Base-by-base conservation (phyloP, 1,140 invertebrate genomes). In the Capitella teleta region DNA sequence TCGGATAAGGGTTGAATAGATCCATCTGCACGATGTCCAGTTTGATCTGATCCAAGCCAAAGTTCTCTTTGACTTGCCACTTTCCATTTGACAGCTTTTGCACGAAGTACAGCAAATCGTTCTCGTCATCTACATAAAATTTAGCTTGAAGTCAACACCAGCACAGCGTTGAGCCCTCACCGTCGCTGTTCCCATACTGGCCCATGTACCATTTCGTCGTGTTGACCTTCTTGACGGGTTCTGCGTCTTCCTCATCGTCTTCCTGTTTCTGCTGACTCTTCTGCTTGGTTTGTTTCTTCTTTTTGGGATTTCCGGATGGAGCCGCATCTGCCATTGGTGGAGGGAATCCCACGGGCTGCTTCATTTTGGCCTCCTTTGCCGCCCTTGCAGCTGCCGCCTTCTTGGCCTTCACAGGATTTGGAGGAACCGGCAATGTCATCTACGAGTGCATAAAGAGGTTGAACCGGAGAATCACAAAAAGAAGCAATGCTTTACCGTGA, bases 361-460 rank as follows among this genome's bases (percentile, higher is more conserved):
- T 67, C 63, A 64, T 66, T 49, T 63, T 63, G 21, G 62, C 64
- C 36, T 67, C 64, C 45, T 68, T 68, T 16, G 61, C 34, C 38
- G 64, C 62, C 42, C 60, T 56, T 41, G 62, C 58, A 16, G 58
- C 58, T 1, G 66, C 66, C 18, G 64, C 51, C 40, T 70, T 70
- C 52, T 61, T 60, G 6, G 57, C 59, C 44, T 61, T 61, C 16
- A 55, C 57, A 1, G 62, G 62, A 40, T 64, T 64, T 5, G 62
- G 56, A 2, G 62, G 61, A 34, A 55, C 56, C 2, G 61, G 56
- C 1, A 64, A 21, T 8, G 56, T 61, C 24, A 64, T 43, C 57
- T 61, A 24, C 5, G 48, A n/a, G n/a, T n/a, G 19, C 21, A 21
- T 12, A 42, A 21, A 12, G n/a, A n/a, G n/a, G n/a, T n/a, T n/a